phyloP scores from a whole-genome alignment of 2,113 vertebrate genomes.

The Mesembrinibis cayennensis region DNA sequence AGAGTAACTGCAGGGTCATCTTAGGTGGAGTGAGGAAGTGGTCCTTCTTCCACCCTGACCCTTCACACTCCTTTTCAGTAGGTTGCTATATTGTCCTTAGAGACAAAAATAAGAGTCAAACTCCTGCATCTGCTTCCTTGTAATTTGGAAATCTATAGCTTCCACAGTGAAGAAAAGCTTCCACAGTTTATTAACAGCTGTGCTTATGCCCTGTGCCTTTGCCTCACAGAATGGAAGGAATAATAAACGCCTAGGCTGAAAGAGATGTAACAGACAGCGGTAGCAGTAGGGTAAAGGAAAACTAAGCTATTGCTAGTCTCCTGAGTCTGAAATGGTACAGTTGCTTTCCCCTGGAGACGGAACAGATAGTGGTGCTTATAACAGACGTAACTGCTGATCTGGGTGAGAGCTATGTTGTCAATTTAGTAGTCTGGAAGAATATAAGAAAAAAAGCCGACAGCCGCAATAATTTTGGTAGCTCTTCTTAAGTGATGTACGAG shows the following conservation, averaged over 20 bases:
- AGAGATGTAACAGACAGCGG: not conserved
- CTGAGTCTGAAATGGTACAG: not conserved
- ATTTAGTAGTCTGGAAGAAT: not conserved
- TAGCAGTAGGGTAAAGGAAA: not conserved
- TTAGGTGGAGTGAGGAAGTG: not conserved
- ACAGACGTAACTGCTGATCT: not conserved
- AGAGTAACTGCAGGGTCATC: not conserved
- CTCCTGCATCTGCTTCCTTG: not conserved
- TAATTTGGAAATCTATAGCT: not conserved
- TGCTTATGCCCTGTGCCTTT: not conserved
- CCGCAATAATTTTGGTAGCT: not conserved
- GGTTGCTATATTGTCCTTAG: not conserved
- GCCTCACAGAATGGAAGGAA: not conserved
- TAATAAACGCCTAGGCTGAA: not conserved
- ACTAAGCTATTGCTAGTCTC: not conserved
- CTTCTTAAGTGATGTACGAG: fast-evolving
- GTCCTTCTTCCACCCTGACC: not conserved
- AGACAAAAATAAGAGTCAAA: not conserved
- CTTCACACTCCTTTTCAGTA: not conserved
- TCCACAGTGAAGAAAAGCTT: not conserved
- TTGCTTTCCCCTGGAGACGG: not conserved
- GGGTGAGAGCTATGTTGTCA: not conserved
- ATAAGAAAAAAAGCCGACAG: not conserved
- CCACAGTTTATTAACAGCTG: not conserved
- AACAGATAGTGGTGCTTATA: not conserved